phyloP scores from a whole-genome alignment of 2,113 vertebrate species.

The Sterrhoptilus dennistouni region DNA sequence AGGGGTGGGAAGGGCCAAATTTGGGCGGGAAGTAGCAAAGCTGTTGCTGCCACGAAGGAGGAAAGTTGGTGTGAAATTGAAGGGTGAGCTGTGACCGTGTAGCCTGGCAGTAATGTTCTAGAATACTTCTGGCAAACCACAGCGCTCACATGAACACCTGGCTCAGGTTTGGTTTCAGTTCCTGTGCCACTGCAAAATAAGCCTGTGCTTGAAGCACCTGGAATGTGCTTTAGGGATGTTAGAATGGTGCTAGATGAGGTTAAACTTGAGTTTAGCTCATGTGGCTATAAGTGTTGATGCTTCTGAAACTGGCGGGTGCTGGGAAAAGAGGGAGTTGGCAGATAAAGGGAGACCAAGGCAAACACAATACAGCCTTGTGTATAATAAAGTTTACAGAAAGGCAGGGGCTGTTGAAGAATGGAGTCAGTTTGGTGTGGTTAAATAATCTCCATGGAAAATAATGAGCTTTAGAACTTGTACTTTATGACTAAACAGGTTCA shows the following conservation, averaged over 20 bases:
- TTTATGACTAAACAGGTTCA: conserved; percentile 9
- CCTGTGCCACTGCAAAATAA: neutral
- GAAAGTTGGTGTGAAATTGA: neutral
- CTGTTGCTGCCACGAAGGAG: neutral
- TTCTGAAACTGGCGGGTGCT: neutral
- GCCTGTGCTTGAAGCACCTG: neutral
- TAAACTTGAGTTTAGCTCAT: neutral
- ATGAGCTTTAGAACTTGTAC: neutral
- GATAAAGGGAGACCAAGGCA: neutral
- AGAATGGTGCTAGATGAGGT: neutral
- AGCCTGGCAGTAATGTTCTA: neutral
- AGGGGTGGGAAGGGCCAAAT: neutral
- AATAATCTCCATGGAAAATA: neutral
- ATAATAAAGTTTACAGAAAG: neutral
- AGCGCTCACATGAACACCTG: neutral
- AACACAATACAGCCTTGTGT: neutral
- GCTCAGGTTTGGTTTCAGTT: neutral
- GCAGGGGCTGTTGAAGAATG: neutral
- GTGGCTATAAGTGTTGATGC: neutral
- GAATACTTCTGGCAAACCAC: neutral
- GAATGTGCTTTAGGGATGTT: neutral
- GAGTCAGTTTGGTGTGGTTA: neutral
- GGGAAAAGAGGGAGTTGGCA: neutral
- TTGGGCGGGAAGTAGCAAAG: neutral
- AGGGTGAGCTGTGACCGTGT: neutral